Percentiles rank a stretch among this genome's conserved stretches.
Evolutionary conservation across 2,888 invertebrate species (phyloP).

Genomic region (Xestia sexstrigata): DNA sequence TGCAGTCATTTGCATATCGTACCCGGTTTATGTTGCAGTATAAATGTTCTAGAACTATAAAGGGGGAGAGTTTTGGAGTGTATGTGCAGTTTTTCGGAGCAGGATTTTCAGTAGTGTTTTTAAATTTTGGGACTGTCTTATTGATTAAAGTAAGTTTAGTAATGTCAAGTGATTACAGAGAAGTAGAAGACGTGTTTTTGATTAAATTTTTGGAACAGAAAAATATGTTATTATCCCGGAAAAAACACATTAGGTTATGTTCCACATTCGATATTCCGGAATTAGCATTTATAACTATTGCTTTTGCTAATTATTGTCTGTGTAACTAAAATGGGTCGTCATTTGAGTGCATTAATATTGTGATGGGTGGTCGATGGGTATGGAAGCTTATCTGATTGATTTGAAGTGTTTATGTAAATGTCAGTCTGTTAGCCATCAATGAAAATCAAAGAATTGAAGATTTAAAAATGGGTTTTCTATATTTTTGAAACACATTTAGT

Average conservation of each 20-base stretch:
- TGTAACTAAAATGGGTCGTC: background rate
- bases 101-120: background rate
- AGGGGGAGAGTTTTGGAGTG: conserved; percentile 33
- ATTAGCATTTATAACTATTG: background rate
- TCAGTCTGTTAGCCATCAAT: conserved; percentile 13
- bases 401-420: conserved; percentile 45
- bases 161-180: background rate
- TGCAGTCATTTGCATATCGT: conserved; percentile 82
- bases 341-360: conserved; percentile 28
- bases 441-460: conserved; percentile 6
- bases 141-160: background rate
- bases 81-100: conserved; percentile 32
- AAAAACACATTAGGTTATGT: too few species aligned
- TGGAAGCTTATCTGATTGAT: conserved; percentile 15
- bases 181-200: background rate
- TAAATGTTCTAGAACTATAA: conserved; percentile 66
- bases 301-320: background rate
- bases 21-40: conserved; percentile 53
- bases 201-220: background rate
- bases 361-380: background rate
- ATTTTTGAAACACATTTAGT: background rate
- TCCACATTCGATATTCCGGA: background rate
- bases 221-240: too few species aligned
- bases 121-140: background rate
- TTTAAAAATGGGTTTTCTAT: background rate